These are phyloP conservation scores for Mesembrinibis cayennensis DNA, from an alignment of 2,113 vertebrate genomes.

Conservation along the genomic window DNA sequence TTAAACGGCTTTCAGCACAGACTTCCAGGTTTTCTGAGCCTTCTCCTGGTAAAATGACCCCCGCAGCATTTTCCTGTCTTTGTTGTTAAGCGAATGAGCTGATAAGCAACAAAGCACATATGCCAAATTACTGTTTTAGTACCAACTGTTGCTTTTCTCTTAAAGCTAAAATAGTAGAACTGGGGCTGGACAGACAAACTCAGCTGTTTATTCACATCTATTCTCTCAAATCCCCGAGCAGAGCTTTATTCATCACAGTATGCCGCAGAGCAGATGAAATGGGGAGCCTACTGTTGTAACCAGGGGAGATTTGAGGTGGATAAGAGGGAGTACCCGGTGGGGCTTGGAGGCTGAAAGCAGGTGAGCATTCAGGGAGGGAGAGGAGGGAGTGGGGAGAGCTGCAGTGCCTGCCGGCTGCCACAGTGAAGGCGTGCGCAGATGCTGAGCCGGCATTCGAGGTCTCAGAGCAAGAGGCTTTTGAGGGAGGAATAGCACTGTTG, in stretches of 20 bases:
- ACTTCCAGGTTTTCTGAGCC: constrained; percentile 17
- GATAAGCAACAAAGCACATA: background rate
- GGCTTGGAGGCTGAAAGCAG: background rate
- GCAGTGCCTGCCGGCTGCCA: background rate
- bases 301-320: background rate
- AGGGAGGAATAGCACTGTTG: background rate
- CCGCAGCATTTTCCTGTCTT: background rate
- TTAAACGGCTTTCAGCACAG: constrained; percentile 29
- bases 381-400: background rate
- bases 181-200: background rate
- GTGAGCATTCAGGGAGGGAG: background rate
- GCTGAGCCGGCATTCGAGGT: background rate
- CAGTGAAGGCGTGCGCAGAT: background rate
- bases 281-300: background rate
- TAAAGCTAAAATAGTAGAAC: background rate
- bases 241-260: background rate
- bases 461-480: background rate
- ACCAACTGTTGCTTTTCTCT: background rate
- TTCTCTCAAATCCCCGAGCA: background rate
- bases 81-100: background rate
- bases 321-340: background rate
- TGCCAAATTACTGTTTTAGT: background rate
- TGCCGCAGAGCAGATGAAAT: background rate
- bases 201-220: background rate
- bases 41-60: background rate